phyloP scores from a whole-genome alignment of 2,113 vertebrate genomes.

The Rhombomys opimus region DNA sequence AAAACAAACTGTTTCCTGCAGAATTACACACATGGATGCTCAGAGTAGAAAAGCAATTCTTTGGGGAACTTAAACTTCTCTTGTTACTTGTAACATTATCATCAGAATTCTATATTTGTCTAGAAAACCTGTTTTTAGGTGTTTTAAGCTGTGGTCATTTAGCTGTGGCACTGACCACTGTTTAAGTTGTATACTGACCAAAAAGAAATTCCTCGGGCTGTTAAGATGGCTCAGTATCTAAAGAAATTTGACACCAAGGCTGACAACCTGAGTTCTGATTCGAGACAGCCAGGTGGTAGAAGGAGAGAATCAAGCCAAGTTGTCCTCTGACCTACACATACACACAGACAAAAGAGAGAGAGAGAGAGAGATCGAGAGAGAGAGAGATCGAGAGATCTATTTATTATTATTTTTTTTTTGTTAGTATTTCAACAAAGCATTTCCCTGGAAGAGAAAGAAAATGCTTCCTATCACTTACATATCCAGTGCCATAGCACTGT shows the following conservation, averaged over 20 bases:
- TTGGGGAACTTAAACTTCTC: not conserved
- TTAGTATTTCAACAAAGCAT: not conserved
- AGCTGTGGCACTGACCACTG: not conserved
- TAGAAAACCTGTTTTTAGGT: conserved; percentile 34
- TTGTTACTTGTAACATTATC: not conserved
- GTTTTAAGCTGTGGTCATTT: not conserved
- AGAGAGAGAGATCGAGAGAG: not conserved
- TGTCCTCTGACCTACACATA: not conserved
- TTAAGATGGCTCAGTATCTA: not conserved
- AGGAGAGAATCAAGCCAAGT: not conserved
- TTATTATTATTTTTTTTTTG: not conserved
- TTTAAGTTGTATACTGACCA: not conserved
- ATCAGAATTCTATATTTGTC: not conserved
- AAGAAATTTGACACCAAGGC: not conserved
- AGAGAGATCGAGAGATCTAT: not conserved
- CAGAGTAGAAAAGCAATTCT: not conserved
- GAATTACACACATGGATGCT: not conserved
- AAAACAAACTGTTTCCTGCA: not conserved
- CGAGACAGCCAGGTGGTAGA: not conserved
- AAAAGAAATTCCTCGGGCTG: not conserved
- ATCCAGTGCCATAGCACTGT: conserved; percentile 35
- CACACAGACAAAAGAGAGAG: not conserved
- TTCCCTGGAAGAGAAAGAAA: not conserved
- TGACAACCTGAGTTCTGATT: not conserved
- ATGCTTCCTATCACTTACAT: not conserved